Conservation (phyloP, 2,797 vertebrate species). For the Antennarius maculatus region DNA sequence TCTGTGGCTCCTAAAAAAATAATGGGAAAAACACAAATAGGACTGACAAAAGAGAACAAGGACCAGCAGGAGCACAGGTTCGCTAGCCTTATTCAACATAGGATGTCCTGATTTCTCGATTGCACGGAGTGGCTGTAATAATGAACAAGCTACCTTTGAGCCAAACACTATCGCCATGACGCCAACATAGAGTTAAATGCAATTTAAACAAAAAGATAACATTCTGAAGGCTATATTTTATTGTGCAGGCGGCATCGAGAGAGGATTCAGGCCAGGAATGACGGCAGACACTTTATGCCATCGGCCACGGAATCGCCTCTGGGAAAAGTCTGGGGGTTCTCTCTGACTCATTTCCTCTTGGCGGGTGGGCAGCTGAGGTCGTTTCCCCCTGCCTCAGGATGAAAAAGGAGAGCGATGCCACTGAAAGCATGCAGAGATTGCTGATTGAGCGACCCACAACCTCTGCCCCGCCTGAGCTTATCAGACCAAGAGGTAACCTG, state of each 20-base stretch:
- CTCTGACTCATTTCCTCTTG: conserved; percentile 69
- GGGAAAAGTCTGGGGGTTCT: conserved; percentile 52
- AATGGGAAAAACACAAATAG: conserved; percentile 56
- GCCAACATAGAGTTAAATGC: too few relatives aligned
- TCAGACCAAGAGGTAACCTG: conserved; percentile 63
- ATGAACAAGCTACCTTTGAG: neutral
- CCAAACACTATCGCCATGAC: too few relatives aligned
- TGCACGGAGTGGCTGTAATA: neutral
- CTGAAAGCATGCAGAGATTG: conserved; percentile 71
- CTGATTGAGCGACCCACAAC: conserved; percentile 76
- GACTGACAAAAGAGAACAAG: conserved; percentile 40
- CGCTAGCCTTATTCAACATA: conserved; percentile 43
- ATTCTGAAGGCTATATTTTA: neutral
- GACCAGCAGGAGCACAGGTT: conserved; percentile 15
- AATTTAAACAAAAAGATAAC: too few relatives aligned
- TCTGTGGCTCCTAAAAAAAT: conserved; percentile 41
- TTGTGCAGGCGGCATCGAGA: conserved; percentile 16
- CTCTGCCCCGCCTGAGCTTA: conserved; percentile 65
- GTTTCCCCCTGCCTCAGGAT: conserved; percentile 53
- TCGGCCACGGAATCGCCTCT: conserved; percentile 44
- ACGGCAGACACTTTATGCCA: conserved; percentile 31
- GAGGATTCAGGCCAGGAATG: conserved; percentile 11
- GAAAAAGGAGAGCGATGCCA: conserved; percentile 48
- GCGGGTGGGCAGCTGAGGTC: conserved; percentile 60
- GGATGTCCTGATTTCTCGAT: conserved; percentile 6